Evolutionary conservation across 1,140 invertebrate species (phyloP).

Genomic region (Pseudomyrmex gracilis): DNA sequence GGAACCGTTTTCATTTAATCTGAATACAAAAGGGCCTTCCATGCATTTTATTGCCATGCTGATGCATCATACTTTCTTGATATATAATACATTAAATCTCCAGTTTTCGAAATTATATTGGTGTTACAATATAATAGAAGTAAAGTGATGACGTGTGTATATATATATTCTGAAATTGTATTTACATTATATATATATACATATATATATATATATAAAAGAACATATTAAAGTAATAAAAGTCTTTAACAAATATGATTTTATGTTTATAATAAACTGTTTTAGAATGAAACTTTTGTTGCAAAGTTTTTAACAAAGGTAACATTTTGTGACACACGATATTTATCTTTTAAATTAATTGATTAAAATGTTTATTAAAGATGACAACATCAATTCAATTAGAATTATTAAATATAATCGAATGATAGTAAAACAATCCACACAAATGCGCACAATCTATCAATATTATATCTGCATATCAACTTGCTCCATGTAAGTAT

Average conservation of each 20-base stretch:
- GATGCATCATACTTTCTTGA: constrained; percentile 56
- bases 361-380: neutral
- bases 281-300: too few relatives aligned
- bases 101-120: neutral
- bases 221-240: neutral
- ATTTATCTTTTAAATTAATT: too few relatives aligned
- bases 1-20: constrained; percentile 91
- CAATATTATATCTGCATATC: neutral
- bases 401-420: too few relatives aligned
- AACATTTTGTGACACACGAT: too few relatives aligned
- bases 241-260: constrained; percentile 5
- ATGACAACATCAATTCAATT: neutral
- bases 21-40: constrained; percentile 90
- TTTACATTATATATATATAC: too few relatives aligned
- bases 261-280: neutral
- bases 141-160: neutral
- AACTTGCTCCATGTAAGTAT: neutral
- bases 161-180: neutral
- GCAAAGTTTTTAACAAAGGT: too few relatives aligned
- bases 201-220: too few relatives aligned
- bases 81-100: neutral
- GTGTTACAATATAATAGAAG: constrained; percentile 12
- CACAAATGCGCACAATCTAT: neutral
- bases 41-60: constrained; percentile 76
- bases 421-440: too few relatives aligned